Base-by-base conservation (phyloP, 2,113 vertebrate genomes). In the Paedocypris sp. region DNA sequence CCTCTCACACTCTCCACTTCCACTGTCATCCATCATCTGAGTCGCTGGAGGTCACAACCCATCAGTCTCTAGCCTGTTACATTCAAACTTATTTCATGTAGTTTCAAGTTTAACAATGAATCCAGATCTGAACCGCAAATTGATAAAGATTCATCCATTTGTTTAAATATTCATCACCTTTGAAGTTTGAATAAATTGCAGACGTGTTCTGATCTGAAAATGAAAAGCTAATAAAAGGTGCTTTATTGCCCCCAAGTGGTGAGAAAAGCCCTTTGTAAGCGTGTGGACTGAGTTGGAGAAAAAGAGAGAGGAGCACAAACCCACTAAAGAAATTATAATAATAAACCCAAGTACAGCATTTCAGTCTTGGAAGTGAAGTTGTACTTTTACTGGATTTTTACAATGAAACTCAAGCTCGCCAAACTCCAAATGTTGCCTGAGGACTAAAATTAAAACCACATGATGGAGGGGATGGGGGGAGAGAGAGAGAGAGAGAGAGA, bases 361-460 rank as follows among this genome's bases (percentile, higher is more conserved):
- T 60, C 35, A 29, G 18, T 20, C 33, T 60, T 52, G 52, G 31
- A 43, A 41, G 66, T 45, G 52, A n/a, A 64, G 58, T 53, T 32
- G 18, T 7, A 53, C 39, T 43, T 41, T 43, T 31, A 57, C 35
- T 56, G 52, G 33, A 63, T 52, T 63, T 52, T 52, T 57, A 18
- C 53, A 36, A 59, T 53, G 67, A 64, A 69, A 64, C 67, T 36
- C 25, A 69, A 64, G 54, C 25, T 61, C 69, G 71, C 75, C 76
- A 78, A 69, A 68, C 67, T 61, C 66, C 69, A 70, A 72, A 62
- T 64, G 11, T 72, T 60, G 65, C 69, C 67, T 49, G 59, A 64
- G 75, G 77, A 78, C 68, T 77, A 75, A 85, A 83, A 86, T 86
- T 73, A 82, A 75, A 78, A 82, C 78, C 82, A 86, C 67, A 84